Conservation (phyloP, 2,888 invertebrate species). For the Augiades crinisus region DNA sequence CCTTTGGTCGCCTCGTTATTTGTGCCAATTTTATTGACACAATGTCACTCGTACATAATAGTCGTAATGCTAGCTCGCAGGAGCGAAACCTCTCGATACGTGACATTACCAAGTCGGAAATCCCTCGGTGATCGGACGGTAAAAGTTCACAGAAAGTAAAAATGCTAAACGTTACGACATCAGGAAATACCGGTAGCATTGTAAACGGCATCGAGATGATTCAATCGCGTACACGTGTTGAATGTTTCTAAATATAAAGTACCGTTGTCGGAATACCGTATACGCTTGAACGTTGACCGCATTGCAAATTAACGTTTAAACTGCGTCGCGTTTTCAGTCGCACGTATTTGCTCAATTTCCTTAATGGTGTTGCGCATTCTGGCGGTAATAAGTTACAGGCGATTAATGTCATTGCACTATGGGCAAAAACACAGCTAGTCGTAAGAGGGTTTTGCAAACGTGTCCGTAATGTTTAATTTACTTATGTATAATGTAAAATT, state of each 20-base stretch:
- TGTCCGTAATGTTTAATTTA: too few species aligned
- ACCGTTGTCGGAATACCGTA: slow-evolving; percentile 67
- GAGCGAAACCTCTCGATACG: slow-evolving; percentile 6
- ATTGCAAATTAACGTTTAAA: slow-evolving; percentile 55
- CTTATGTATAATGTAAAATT: too few species aligned
- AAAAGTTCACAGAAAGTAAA: slow-evolving; percentile 41
- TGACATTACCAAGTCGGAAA: slow-evolving; percentile 3
- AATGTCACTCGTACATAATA: slow-evolving; percentile 5
- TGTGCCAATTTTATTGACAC: slow-evolving; percentile 39
- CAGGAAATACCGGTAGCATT: slow-evolving; percentile 52
- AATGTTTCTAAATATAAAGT: slow-evolving; percentile 66
- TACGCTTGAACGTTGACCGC: slow-evolving; percentile 59
- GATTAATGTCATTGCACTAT: slow-evolving; percentile 2
- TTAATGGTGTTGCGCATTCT: slow-evolving; percentile 31
- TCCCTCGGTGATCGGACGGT: slow-evolving; percentile 1
- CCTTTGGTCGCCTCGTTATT: slow-evolving; percentile 40
- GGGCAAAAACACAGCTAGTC: background rate
- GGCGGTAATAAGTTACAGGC: slow-evolving; percentile 1
- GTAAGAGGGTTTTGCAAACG: too few species aligned
- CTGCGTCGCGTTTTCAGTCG: slow-evolving; percentile 45
- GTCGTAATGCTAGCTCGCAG: background rate
- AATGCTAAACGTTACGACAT: slow-evolving; percentile 46
- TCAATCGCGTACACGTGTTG: slow-evolving; percentile 62
- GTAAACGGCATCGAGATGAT: slow-evolving; percentile 58
- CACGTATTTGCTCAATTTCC: slow-evolving; percentile 44